Evolutionary conservation across 1,140 invertebrate genomes (phyloP), one percentile per base, ranked within the genome.

Genomic region (Delia radicum): DNA sequence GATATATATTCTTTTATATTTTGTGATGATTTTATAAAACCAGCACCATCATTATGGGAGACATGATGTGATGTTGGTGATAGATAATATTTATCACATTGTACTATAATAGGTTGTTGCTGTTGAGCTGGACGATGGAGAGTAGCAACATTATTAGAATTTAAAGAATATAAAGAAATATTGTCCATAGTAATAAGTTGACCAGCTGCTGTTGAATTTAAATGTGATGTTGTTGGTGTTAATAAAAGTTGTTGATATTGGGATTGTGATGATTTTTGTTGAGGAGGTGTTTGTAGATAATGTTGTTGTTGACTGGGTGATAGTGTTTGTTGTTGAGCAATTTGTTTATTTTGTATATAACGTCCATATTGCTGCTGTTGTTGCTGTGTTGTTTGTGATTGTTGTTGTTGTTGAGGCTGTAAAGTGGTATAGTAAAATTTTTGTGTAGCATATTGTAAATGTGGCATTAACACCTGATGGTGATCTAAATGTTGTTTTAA

Each of bases 1-100:
- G 83, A 85, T 6, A 83, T 78, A 62, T 85, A 85, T 74, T 85
- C 80, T 75, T 85, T 85, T 15, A 85, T 85, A 46, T 83, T 85
- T 62, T 85, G 83, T 77, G 83, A 85, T 62, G 83, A 85, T 71
- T 83, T 85, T 3, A 85, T 85, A 27, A 85, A 85, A 24, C 83
- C 83, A 0, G 81, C 83, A 1, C 83, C 83, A 69, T 83, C 82
- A 42, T 78, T 85, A 63, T 85, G 83, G 31, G 72, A 83, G 55
- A 85, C 83, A 81, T 85, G 83, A 69, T 69, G 65, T 0, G 65
- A 27, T 0, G 83, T 85, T 1, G 83, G 83, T 62, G 83, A 85
- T 13, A 85, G 27, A 72, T 85, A 85, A 42, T 85, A 85, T 62
- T 85, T 85, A 62, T 85, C 83, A 74, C 83, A 85, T 76, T 85